Evolutionary conservation across 1,140 invertebrate species (phyloP).

Genomic region (Vanessa atalanta): DNA sequence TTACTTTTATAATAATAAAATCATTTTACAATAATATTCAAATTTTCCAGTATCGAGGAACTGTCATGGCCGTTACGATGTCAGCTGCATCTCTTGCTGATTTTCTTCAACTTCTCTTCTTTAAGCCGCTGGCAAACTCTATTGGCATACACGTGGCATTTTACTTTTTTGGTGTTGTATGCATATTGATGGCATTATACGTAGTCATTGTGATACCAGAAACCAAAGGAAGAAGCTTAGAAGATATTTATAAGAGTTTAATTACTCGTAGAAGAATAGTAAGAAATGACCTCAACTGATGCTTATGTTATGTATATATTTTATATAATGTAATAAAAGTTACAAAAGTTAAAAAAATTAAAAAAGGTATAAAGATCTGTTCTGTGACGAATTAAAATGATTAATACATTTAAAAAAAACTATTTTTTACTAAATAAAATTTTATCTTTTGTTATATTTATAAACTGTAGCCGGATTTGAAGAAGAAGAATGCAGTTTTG

Average conservation of each 20-base stretch:
- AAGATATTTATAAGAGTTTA: conserved; percentile 64
- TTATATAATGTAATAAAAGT: too few species aligned
- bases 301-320: not conserved
- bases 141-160: conserved; percentile 62
- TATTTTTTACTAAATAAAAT: too few species aligned
- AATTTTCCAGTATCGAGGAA: conserved; percentile 65
- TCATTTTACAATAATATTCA: not conserved
- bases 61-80: conserved; percentile 62
- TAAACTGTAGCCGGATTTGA: too few species aligned
- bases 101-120: conserved; percentile 64
- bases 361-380: too few species aligned
- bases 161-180: conserved; percentile 64
- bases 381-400: too few species aligned
- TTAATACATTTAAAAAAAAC: too few species aligned
- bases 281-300: conserved; percentile 19
- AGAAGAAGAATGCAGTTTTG: too few species aligned
- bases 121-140: conserved; percentile 59
- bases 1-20: too few species aligned
- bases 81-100: conserved; percentile 50
- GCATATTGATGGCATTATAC: conserved; percentile 53
- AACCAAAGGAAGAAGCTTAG: conserved; percentile 56
- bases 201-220: conserved; percentile 60
- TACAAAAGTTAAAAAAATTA: too few species aligned
- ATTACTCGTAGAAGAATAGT: not conserved
- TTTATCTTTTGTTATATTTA: too few species aligned